These are phyloP conservation scores for Amblyteles armatorius DNA, from an alignment of 2,888 invertebrate genomes.

Conservation along the genomic window DNA sequence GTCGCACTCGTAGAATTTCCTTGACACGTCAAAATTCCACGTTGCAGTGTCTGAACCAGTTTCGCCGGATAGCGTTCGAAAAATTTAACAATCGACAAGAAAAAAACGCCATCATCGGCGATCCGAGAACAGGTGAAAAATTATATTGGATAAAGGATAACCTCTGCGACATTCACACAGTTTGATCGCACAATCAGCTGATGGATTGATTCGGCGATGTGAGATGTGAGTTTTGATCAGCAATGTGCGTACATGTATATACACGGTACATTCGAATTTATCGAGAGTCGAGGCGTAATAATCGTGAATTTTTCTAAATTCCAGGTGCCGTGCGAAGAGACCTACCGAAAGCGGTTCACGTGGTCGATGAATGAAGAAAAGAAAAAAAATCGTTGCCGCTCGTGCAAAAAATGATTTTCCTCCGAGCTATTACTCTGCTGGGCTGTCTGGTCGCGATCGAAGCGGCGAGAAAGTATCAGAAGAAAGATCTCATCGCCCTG, in stretches of 20 bases:
- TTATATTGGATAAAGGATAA: background rate
- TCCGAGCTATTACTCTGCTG: slow-evolving; percentile 67
- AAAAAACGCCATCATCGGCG: background rate
- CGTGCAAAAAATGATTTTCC: slow-evolving; percentile 67
- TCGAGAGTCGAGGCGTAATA: background rate
- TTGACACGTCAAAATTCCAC: background rate
- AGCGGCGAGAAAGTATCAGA: slow-evolving; percentile 78
- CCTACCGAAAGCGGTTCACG: background rate
- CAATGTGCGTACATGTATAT: background rate
- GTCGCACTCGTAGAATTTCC: background rate
- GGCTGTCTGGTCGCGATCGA: slow-evolving; percentile 70
- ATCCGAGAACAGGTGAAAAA: background rate
- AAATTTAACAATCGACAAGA: background rate
- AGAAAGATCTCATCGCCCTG: slow-evolving; percentile 77
- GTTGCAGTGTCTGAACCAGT: background rate
- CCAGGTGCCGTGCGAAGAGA: background rate
- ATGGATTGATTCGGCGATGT: background rate
- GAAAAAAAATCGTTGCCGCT: background rate
- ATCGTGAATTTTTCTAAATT: slow-evolving; percentile 12
- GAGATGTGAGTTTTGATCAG: slow-evolving; percentile 15
- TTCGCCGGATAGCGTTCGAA: background rate
- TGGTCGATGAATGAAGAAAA: slow-evolving; percentile 17
- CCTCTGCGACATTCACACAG: background rate
- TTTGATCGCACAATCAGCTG: slow-evolving; percentile 23
- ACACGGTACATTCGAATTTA: slow-evolving; percentile 7